Base-by-base conservation (phyloP, 2,113 vertebrate species). In the Promerops cafer region DNA sequence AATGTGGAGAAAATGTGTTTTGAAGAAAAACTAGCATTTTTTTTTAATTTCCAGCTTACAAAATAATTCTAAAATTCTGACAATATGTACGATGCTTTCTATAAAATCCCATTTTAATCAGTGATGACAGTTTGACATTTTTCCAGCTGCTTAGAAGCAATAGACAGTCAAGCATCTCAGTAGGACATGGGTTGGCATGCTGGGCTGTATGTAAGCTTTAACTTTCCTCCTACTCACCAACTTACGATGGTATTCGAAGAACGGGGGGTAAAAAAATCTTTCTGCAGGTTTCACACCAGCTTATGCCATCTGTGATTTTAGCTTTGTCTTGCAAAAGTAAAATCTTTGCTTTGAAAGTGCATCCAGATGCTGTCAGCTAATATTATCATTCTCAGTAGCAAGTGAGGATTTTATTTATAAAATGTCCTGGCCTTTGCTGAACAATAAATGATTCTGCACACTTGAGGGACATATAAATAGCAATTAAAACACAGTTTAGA, bases 51-150 rank as follows among this genome's bases (percentile, higher is more conserved):
- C 85, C 61, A n/a, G 66, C 15, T 2, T 56, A 47, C 56, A 26
- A 83, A 96, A 54, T 71, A 95, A 84, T 85, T 90, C 91, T 94
- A 83, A 90, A 94, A 91, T 96, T 96, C 92, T 97, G 94, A 97
- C 95, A 96, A 93, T 86, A 76, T 33, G 26, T 89, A 83, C 90
- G 93, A 97, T 97, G 94, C 53, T 96, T 95, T 96, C 88, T 97
- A 86, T 95, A 97, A 98, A 98, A 97, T 96, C 98, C 97, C 84
- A 83, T 97, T 97, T 98, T 98, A 98, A 98, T 98, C 98, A 97
- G 94, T 84, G 96, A 95, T 97, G 98, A 98, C 98, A 98, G 97
- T 96, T 97, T 98, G 98, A 98, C 93, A 94, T 97, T 97, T 95
- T 94, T 96, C 97, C 95, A 97, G 97, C 98, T 97, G 97, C 95